phyloP scores from a whole-genome alignment of 2,888 invertebrate species.

The Seira sanloemensis region DNA sequence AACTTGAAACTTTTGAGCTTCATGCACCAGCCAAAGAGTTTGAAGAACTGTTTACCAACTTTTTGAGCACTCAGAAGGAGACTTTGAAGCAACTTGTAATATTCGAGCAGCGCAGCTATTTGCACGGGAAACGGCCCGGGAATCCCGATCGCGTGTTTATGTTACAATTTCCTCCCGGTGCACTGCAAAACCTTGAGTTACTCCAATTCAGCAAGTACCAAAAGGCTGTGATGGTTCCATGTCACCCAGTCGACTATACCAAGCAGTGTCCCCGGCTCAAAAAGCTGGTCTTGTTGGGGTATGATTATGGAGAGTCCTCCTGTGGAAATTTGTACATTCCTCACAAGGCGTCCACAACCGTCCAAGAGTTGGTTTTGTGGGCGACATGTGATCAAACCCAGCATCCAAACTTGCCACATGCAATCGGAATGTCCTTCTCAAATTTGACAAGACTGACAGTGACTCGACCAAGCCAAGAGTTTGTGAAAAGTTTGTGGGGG shows the following conservation, averaged over 20 bases:
- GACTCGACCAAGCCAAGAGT: background rate
- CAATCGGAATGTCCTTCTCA: background rate
- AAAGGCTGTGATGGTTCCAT: slow-evolving; percentile 21
- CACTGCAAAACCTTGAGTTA: slow-evolving; percentile 16
- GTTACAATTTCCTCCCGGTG: background rate
- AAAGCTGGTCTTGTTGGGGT: slow-evolving; percentile 10
- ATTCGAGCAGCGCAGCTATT: slow-evolving; percentile 36
- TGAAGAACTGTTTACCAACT: slow-evolving; percentile 8
- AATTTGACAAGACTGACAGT: slow-evolving; percentile 30
- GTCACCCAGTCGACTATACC: background rate
- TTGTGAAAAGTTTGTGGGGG: slow-evolving; percentile 21
- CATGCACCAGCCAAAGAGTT: background rate
- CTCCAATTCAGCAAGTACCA: slow-evolving; percentile 35
- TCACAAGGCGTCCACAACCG: background rate
- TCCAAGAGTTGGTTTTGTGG: slow-evolving; percentile 1
- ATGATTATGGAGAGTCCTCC: background rate
- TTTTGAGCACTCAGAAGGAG: slow-evolving; percentile 23
- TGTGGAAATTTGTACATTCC: background rate
- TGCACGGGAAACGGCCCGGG: too few species aligned
- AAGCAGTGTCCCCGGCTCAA: slow-evolving; percentile 24
- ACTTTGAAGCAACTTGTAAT: slow-evolving; percentile 13
- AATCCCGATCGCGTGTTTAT: slow-evolving; percentile 6
- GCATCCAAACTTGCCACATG: background rate
- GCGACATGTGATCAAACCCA: slow-evolving; percentile 7
- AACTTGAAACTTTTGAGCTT: slow-evolving; percentile 21